phyloP scores from a whole-genome alignment of 2,888 invertebrate genomes.

The Hirtodrosophila histrioides region DNA sequence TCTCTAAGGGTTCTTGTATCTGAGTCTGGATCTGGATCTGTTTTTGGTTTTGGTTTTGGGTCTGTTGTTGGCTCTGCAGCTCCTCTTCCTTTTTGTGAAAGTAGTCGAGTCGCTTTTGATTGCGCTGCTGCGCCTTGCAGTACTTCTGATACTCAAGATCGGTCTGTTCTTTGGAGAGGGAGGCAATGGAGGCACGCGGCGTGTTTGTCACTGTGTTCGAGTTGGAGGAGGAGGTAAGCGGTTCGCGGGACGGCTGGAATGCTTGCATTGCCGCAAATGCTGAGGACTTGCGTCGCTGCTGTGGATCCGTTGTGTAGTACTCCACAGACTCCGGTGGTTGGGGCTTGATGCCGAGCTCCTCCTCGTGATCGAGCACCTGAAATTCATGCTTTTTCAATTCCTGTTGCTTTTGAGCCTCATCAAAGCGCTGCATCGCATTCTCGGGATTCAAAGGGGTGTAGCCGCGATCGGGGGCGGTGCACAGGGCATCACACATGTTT shows the following conservation, averaged over 20 bases:
- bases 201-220: constrained; percentile 34
- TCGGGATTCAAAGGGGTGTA: constrained; percentile 86
- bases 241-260: constrained; percentile 83
- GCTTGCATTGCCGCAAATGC: constrained; percentile 84
- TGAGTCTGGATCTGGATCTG: constrained; percentile 40
- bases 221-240: constrained; percentile 60
- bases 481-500: constrained; percentile 86
- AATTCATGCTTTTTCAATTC: constrained; percentile 80
- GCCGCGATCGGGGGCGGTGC: constrained; percentile 87
- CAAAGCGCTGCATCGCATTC: constrained; percentile 82
- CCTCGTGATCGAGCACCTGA: constrained; percentile 81
- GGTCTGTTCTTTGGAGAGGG: constrained; percentile 51
- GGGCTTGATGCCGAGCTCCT: constrained; percentile 72
- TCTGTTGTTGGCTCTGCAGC: constrained; percentile 66
- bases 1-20: constrained; percentile 35
- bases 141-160: constrained; percentile 79
- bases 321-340: constrained; percentile 64
- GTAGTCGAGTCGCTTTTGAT: constrained; percentile 80
- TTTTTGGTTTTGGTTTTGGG: constrained; percentile 49
- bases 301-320: constrained; percentile 64
- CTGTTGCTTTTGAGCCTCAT: constrained; percentile 75
- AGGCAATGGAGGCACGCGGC: constrained; percentile 69
- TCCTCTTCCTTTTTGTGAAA: constrained; percentile 82
- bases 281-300: constrained; percentile 71
- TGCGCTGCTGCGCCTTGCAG: constrained; percentile 80